Evolutionary conservation across 2,797 vertebrate species (phyloP).

Genomic region (Pseudomugil tenellus): DNA sequence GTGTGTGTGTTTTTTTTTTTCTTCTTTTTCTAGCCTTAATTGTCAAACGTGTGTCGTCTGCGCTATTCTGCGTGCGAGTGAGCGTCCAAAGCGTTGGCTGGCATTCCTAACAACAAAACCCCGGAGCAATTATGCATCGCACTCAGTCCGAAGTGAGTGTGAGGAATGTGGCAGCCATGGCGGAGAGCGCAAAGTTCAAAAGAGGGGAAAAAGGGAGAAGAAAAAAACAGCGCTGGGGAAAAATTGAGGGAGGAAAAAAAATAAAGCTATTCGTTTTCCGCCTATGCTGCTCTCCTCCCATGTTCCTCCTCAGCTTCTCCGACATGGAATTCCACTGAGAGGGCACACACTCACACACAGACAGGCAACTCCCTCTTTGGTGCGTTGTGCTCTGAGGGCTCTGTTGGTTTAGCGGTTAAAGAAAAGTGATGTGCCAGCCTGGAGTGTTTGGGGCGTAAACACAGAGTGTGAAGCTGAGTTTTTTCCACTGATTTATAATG

Average conservation of each 20-base stretch:
- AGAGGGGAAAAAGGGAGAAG: background rate
- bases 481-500: conserved; percentile 2
- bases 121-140: conserved; percentile 69
- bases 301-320: conserved; percentile 78
- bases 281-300: conserved; percentile 68
- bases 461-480: conserved; percentile 37
- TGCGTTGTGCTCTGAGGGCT: conserved; percentile 53
- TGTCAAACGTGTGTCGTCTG: conserved; percentile 63
- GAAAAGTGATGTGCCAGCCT: conserved; percentile 68
- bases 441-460: conserved; percentile 55
- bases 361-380: conserved; percentile 54
- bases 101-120: conserved; percentile 74
- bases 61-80: conserved; percentile 41
- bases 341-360: conserved; percentile 59
- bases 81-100: conserved; percentile 53
- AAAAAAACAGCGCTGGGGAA: conserved; percentile 53
- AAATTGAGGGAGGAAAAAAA: conserved; percentile 40
- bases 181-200: conserved; percentile 67
- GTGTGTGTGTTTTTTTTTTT: too few species aligned
- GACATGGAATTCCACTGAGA: conserved; percentile 81
- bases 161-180: conserved; percentile 74
- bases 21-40: conserved; percentile 65
- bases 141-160: conserved; percentile 42
- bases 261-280: conserved; percentile 69
- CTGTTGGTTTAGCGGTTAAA: conserved; percentile 75